phyloP scores from a whole-genome alignment of 2,888 invertebrate genomes.

The Prionchulus punctatus region DNA sequence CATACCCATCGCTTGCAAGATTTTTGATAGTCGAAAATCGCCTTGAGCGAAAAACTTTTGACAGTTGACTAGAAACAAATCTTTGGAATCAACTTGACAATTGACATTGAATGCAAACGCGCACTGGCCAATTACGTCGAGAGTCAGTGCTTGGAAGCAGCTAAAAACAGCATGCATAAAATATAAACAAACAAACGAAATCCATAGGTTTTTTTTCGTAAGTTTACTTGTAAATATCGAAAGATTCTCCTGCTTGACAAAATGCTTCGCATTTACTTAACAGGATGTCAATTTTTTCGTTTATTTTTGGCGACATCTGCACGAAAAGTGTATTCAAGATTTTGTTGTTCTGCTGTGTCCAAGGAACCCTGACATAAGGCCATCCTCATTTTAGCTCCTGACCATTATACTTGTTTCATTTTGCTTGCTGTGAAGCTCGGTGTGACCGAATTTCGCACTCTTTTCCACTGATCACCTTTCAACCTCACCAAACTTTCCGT shows the following conservation, averaged over 20 bases:
- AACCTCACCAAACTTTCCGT: not conserved
- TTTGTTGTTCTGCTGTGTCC: no score
- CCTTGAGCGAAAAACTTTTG: not conserved
- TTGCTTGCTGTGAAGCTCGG: constrained; percentile 38
- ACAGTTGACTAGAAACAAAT: constrained; percentile 28
- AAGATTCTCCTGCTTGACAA: not conserved
- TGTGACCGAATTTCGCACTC: constrained; percentile 35
- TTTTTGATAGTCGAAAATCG: no score
- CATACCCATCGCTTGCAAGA: no score
- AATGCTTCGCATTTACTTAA: not conserved
- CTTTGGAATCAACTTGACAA: constrained; percentile 33
- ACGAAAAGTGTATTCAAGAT: no score
- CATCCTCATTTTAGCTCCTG: no score
- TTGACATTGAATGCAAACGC: constrained; percentile 37
- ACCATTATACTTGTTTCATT: constrained; percentile 30
- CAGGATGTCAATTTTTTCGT: not conserved
- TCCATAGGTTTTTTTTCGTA: no score
- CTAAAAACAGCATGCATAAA: no score
- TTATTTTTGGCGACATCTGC: not conserved
- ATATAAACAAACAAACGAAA: no score
- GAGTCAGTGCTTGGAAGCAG: constrained; percentile 36
- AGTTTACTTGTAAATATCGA: constrained; percentile 2
- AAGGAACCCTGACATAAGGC: no score
- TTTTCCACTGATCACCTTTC: constrained; percentile 37
- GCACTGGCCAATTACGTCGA: constrained; percentile 38